Evolutionary conservation across 2,888 invertebrate genomes (phyloP).

Genomic region (Lomographa bimaculata): DNA sequence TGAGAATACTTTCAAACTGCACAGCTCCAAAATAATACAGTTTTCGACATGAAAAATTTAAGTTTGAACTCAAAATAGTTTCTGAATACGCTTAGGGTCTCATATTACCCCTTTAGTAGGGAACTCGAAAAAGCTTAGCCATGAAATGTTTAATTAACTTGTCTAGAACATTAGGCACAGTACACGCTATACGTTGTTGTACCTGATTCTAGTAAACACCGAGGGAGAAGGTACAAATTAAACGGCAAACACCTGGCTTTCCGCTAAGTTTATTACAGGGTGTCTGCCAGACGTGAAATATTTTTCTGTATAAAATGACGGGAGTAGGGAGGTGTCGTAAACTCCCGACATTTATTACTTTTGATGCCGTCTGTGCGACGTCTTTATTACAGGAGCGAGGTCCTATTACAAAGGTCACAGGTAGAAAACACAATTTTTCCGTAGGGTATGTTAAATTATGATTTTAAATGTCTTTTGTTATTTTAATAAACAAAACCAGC

Average conservation of each 20-base stretch:
- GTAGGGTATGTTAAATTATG: too few species aligned
- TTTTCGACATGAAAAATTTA: too few species aligned
- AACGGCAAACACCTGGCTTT: slow-evolving; percentile 52
- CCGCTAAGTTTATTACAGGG: slow-evolving; percentile 57
- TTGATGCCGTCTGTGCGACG: slow-evolving; percentile 50
- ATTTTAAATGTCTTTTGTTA: too few species aligned
- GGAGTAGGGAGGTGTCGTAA: slow-evolving; percentile 55
- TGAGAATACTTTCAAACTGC: too few species aligned
- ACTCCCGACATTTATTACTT: slow-evolving; percentile 63
- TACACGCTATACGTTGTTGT: slow-evolving; percentile 1
- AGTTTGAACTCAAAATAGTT: too few species aligned
- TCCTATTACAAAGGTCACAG: slow-evolving; percentile 14
- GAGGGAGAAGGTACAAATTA: slow-evolving; percentile 40
- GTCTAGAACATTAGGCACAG: neutral
- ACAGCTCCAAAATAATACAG: too few species aligned
- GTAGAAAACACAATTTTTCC: slow-evolving; percentile 11
- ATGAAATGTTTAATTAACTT: slow-evolving; percentile 1
- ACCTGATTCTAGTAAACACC: slow-evolving; percentile 15
- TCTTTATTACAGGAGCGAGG: slow-evolving; percentile 34
- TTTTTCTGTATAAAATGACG: slow-evolving; percentile 55
- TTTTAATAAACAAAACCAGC: too few species aligned
- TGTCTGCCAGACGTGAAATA: slow-evolving; percentile 53
- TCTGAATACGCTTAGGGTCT: too few species aligned
- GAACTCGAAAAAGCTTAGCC: too few species aligned
- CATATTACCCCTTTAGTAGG: too few species aligned